Percentiles rank a stretch among this genome's conserved stretches.
Evolutionary conservation across 2,888 invertebrate genomes (phyloP).

Genomic region (Apantesis nais): DNA sequence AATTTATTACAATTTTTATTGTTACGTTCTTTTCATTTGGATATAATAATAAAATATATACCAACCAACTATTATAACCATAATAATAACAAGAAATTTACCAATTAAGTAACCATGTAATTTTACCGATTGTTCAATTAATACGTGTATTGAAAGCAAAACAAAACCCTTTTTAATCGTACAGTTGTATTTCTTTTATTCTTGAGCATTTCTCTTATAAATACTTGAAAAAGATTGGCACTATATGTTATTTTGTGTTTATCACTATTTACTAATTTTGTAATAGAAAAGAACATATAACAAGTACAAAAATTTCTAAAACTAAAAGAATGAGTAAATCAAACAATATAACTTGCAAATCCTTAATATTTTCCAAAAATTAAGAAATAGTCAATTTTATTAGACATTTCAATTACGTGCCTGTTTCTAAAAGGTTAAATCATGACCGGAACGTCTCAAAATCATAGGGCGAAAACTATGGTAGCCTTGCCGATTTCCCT

Average conservation of each 20-base stretch:
- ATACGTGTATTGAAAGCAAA: too few relatives aligned
- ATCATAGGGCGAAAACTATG: slow-evolving; percentile 67
- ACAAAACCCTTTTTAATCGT: too few relatives aligned
- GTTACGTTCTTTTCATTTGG: too few relatives aligned
- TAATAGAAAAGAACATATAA: neutral
- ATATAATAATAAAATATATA: too few relatives aligned
- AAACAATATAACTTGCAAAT: neutral
- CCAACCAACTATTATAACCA: too few relatives aligned
- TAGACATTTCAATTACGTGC: slow-evolving; percentile 41
- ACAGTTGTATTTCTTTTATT: too few relatives aligned
- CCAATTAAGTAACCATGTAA: too few relatives aligned
- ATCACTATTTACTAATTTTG: neutral
- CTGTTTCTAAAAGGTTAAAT: slow-evolving; percentile 57
- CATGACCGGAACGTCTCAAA: slow-evolving; percentile 65
- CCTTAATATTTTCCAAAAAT: neutral
- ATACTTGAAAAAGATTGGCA: too few relatives aligned
- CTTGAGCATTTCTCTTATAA: neutral
- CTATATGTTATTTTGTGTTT: neutral
- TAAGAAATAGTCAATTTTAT: neutral
- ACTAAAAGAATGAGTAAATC: neutral
- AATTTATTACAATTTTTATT: too few relatives aligned
- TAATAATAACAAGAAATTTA: too few relatives aligned
- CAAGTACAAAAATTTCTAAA: neutral
- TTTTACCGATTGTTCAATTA: too few relatives aligned
- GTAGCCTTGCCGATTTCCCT: slow-evolving; percentile 58